A percentile compares a stretch with the other conserved stretches of the same genome.
Evolutionary conservation across 2,797 vertebrate species (phyloP).

Genomic region (Artibeus jamaicensis): DNA sequence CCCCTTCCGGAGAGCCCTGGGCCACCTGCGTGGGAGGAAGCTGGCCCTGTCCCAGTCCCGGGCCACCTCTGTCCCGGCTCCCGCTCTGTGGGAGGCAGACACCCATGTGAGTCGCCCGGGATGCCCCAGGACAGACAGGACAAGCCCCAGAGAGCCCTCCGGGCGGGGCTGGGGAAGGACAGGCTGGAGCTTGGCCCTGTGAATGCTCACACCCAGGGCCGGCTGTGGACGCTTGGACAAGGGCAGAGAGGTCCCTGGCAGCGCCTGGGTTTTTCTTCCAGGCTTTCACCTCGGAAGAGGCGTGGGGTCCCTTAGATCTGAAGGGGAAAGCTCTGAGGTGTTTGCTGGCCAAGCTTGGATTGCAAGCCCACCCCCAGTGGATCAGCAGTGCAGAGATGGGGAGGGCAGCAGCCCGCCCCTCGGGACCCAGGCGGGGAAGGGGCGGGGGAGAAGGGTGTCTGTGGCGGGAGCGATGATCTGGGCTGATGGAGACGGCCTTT

Average conservation of each 20-base stretch:
- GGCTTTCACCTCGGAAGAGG: fast-evolving
- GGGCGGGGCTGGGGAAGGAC: fast-evolving
- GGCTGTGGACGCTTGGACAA: background rate
- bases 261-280: background rate
- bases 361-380: fast-evolving
- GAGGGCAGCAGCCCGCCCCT: fast-evolving
- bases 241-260: fast-evolving
- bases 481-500: background rate
- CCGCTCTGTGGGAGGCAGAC: background rate
- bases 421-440: fast-evolving
- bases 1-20: background rate
- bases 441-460: fast-evolving
- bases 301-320: fast-evolving
- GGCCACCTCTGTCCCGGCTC: background rate
- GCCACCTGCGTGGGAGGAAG: background rate
- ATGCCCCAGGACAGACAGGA: background rate
- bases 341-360: too few species aligned
- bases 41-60: background rate
- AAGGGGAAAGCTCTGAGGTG: background rate
- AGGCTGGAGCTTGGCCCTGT: fast-evolving
- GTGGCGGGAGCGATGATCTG: background rate
- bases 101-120: background rate
- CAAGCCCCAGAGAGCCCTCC: background rate
- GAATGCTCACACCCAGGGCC: fast-evolving
- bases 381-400: too few species aligned